Conservation (phyloP, 2,113 vertebrate species). For the Protomyctophum bolini region DNA sequence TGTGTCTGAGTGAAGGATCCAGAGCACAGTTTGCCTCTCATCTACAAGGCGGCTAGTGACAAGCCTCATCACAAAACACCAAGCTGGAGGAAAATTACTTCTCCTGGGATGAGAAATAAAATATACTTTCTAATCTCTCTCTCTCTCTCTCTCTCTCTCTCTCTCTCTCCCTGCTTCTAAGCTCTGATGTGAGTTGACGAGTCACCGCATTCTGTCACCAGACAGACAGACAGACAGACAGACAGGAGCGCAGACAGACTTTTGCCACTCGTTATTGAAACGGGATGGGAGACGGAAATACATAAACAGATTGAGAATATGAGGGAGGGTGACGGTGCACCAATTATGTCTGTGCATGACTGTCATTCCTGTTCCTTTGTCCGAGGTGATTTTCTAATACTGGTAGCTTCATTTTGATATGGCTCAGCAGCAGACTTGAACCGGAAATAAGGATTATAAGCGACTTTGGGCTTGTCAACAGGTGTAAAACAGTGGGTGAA, state of each 20-base stretch:
- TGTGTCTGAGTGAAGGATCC: slow-evolving; percentile 41
- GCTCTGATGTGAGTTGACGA: slow-evolving; percentile 60
- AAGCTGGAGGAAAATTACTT: slow-evolving; percentile 35
- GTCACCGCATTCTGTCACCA: slow-evolving; percentile 56
- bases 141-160: slow-evolving; percentile 7
- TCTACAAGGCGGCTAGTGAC: slow-evolving; percentile 34
- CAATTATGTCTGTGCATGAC: not conserved
- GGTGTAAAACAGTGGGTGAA: no score
- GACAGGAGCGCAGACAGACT: slow-evolving; percentile 8
- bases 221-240: slow-evolving; percentile 30
- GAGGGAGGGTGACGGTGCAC: not conserved
- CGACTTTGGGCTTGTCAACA: no score
- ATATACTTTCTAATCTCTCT: slow-evolving; percentile 25
- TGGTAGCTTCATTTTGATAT: no score
- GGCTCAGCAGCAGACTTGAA: no score
- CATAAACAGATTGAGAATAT: not conserved
- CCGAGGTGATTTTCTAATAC: no score
- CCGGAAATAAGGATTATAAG: no score
- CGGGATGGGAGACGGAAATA: not conserved
- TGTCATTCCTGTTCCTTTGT: no score
- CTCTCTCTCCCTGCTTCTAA: slow-evolving; percentile 26
- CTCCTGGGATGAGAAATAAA: slow-evolving; percentile 24
- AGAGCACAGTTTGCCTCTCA: slow-evolving; percentile 29
- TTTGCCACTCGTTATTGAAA: slow-evolving; percentile 19
- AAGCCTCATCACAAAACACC: slow-evolving; percentile 50